Evolutionary conservation across 2,888 invertebrate species (phyloP), one percentile per base, ranked within the genome.

Genomic region (Hesperia comma): DNA sequence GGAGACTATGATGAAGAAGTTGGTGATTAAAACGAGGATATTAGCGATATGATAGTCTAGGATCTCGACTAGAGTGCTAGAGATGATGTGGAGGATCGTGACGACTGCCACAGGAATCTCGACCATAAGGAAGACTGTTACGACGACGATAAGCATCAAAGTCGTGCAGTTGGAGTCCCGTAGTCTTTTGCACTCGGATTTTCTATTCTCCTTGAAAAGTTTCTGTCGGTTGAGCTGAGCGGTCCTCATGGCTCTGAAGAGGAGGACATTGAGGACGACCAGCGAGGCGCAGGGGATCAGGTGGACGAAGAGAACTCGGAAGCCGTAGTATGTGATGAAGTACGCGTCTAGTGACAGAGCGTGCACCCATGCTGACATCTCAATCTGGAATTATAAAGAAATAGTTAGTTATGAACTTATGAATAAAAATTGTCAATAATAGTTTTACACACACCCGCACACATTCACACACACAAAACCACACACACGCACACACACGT

Each of bases 301-400:
- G 82, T 99, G 98, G n/a, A 99, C 98, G 86, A 97, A 98, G 7
- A 98, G 88, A 12, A 98, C 97, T 14, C 99, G 94, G 85, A 98
- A 98, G 79, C 96, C 95, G 90, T 94, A 97, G 87, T 97, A 97
- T 10, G 95, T 93, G 68, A 96, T 96, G 90, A 95, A 98, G 90
- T 98, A 99, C 6, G 95, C 90, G 83, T 97, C 95, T 70, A 94
- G 90, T 0, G 95, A 95, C 26, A 97, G 82, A 70, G 94, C 93
- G 14, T 94, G 86, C 46, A 97, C 96, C 97, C 97, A 97, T 6
- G 93, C 83, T 1, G 97, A 95, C 70, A 94, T 94, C 71, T 92
- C 85, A 74, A 90, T 84, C 92, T 92, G 92, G 57, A 57, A 57
- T 57, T 6, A n/a, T 43, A 26, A 26, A 54, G 37, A 37, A 37